These are phyloP conservation scores for Piezodorus guildinii DNA, from an alignment of 1,140 invertebrate genomes.

Conservation along the genomic window DNA sequence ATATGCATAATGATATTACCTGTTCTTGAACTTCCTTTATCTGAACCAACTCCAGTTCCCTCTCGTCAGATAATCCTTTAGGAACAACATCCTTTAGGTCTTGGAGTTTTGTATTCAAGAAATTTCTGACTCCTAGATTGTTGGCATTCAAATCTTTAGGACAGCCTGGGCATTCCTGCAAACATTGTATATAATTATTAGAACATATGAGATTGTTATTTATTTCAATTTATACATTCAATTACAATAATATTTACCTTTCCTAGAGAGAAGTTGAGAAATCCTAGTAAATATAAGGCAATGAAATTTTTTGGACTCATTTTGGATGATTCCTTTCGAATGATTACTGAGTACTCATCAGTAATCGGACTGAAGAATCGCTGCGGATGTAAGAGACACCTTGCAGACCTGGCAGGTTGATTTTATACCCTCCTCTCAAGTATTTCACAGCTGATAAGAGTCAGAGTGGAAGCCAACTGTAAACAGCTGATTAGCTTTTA, in stretches of 20 bases:
- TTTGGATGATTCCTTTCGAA: not conserved
- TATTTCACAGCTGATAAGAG: too few relatives aligned
- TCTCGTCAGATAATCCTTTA: not conserved
- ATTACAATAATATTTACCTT: not conserved
- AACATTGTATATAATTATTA: not conserved
- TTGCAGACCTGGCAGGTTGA: too few relatives aligned
- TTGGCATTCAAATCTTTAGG: not conserved
- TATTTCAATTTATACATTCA: not conserved
- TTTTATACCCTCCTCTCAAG: too few relatives aligned
- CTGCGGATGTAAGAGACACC: too few relatives aligned
- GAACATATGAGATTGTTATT: too few relatives aligned
- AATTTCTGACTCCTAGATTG: not conserved
- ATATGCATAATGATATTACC: not conserved
- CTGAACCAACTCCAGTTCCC: not conserved
- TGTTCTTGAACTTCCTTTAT: not conserved
- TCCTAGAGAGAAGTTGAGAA: not conserved
- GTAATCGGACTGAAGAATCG: not conserved
- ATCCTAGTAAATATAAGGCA: not conserved
- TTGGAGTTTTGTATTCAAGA: not conserved
- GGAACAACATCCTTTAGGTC: not conserved
- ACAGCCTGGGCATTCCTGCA: not conserved
- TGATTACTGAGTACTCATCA: not conserved
- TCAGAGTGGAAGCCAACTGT: too few relatives aligned
- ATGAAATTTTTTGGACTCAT: not conserved
- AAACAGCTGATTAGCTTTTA: too few relatives aligned